Conservation (phyloP, 2,797 vertebrate species). For the Semotilus atromaculatus region DNA sequence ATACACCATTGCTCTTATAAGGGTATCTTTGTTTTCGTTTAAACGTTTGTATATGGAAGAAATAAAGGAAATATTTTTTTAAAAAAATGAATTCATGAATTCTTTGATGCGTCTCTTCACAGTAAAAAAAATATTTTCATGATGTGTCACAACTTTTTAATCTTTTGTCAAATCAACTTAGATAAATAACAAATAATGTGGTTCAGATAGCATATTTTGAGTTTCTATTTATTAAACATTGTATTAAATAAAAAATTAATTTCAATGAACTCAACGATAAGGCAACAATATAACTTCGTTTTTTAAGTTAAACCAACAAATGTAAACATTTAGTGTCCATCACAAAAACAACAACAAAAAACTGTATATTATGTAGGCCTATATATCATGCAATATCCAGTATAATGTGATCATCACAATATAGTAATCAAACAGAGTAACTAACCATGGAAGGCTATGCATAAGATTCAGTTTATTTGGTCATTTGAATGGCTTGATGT, state of each 20-base stretch:
- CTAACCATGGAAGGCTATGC: background rate
- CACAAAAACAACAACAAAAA: background rate
- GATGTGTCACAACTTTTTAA: too few relatives aligned
- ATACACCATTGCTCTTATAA: slow-evolving; percentile 67
- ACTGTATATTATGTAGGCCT: background rate
- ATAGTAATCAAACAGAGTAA: background rate
- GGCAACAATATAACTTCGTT: background rate
- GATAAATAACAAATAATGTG: background rate
- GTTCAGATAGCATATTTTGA: background rate
- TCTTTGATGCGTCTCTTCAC: background rate
- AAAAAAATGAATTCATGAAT: slow-evolving; percentile 55
- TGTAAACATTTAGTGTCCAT: background rate
- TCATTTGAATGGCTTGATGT: background rate
- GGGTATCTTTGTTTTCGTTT: slow-evolving; percentile 58
- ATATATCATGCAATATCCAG: background rate
- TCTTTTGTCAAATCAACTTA: background rate
- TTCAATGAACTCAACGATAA: too few relatives aligned
- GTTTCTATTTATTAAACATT: background rate
- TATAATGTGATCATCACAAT: background rate
- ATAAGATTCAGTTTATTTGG: background rate
- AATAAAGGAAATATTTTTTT: slow-evolving; percentile 81
- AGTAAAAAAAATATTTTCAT: too few relatives aligned
- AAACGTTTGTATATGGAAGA: slow-evolving; percentile 68
- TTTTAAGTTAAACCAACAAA: background rate
- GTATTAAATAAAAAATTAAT: too few relatives aligned